These are phyloP conservation scores for Vespertilio murinus DNA, from an alignment of 2,797 vertebrate genomes.

Conservation along the genomic window DNA sequence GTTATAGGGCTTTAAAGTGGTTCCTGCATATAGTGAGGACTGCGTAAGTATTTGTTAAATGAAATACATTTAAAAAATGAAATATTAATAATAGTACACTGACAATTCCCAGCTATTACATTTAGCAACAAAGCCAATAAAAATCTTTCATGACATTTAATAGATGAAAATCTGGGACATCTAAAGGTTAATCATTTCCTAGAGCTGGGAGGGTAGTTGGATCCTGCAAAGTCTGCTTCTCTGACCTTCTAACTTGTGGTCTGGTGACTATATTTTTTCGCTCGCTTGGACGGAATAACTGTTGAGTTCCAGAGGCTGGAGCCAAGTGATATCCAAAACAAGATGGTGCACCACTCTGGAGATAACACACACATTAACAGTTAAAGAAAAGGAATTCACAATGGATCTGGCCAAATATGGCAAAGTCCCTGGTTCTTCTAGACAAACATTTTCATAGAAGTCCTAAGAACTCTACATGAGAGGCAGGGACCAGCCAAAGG, in stretches of 20 bases:
- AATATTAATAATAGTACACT: not conserved
- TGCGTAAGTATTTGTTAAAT: not conserved
- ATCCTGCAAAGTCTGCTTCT: not conserved
- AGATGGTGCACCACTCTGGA: not conserved
- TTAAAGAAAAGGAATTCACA: not conserved
- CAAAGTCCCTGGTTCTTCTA: not conserved
- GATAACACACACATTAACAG: not conserved
- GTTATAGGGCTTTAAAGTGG: not conserved
- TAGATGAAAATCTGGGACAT: not conserved
- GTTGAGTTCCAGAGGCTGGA: not conserved
- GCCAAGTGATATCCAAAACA: not conserved
- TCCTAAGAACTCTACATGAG: not conserved
- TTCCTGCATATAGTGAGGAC: not conserved
- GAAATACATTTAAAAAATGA: not conserved
- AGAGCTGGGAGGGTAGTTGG: not conserved
- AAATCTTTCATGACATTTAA: not conserved
- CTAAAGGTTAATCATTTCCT: not conserved
- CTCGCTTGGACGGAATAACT: not conserved
- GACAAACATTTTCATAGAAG: not conserved
- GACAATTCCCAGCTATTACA: not conserved
- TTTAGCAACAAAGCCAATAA: not conserved
- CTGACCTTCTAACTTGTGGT: not conserved
- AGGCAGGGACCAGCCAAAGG: not conserved
- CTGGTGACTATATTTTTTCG: not conserved
- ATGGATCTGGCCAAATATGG: not conserved